Conservation (phyloP, 1,140 invertebrate species). For the Drosophila punjabiensis region DNA sequence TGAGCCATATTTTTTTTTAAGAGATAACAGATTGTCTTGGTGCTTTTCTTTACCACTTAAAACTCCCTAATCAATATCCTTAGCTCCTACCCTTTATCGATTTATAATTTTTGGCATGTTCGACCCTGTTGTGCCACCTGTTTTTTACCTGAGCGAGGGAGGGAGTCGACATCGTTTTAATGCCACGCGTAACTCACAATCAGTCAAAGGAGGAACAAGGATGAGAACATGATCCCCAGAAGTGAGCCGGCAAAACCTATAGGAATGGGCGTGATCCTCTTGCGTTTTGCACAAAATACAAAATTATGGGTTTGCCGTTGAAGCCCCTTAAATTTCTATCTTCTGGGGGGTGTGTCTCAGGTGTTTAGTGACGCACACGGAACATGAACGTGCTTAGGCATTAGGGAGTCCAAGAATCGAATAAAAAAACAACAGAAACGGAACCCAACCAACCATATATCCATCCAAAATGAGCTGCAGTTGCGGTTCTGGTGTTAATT, state of each 20-base stretch:
- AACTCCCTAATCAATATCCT: conserved; percentile 1
- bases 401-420: conserved; percentile 62
- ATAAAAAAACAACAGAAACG: not conserved
- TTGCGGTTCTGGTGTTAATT: conserved; percentile 71
- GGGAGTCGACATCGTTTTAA: conserved; percentile 70
- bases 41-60: not conserved
- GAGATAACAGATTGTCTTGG: too few species aligned
- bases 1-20: not conserved
- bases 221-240: conserved; percentile 5
- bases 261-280: conserved; percentile 65
- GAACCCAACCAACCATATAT: conserved; percentile 17
- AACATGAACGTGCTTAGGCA: conserved; percentile 79
- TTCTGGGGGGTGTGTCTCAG: conserved; percentile 61
- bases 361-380: conserved; percentile 77
- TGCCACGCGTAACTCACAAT: conserved; percentile 63
- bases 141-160: conserved; percentile 63
- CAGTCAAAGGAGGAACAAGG: not conserved
- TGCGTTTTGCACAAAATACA: conserved; percentile 73
- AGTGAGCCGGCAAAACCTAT: conserved; percentile 18
- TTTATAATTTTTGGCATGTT: conserved; percentile 42
- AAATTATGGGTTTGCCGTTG: conserved; percentile 77
- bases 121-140: too few species aligned
- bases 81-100: conserved; percentile 11
- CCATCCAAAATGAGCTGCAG: conserved; percentile 47
- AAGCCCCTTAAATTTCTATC: conserved; percentile 23